A percentile compares a stretch with the other conserved stretches of the same genome.
Evolutionary conservation across 2,797 vertebrate species (phyloP).

Genomic region (Spinus pinus): DNA sequence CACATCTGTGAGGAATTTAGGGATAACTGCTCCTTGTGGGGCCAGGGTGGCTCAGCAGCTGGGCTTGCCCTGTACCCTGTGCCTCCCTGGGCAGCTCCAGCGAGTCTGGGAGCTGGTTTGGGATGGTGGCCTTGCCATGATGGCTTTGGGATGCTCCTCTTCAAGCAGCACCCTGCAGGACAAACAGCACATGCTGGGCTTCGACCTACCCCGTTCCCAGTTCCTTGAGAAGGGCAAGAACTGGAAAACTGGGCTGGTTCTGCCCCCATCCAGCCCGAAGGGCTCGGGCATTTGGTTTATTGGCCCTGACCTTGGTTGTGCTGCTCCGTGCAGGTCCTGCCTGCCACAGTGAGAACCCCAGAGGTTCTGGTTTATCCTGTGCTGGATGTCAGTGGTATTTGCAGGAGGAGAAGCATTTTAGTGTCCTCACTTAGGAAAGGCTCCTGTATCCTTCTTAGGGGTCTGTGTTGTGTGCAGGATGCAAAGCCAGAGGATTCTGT

Average conservation of each 20-base stretch:
- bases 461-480: accelerated
- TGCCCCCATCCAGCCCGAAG: not conserved
- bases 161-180: not conserved
- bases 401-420: not conserved
- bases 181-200: accelerated
- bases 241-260: not conserved
- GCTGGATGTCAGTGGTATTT: not conserved
- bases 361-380: too few relatives aligned
- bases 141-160: not conserved
- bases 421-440: accelerated
- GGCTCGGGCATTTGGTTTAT: not conserved
- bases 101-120: accelerated
- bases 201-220: not conserved
- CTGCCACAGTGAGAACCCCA: not conserved
- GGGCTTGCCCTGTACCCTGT: not conserved
- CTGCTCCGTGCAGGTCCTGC: not conserved
- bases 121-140: not conserved
- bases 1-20: accelerated
- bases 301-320: not conserved
- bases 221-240: not conserved
- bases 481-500: not conserved
- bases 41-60: not conserved
- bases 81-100: not conserved
- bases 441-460: accelerated
- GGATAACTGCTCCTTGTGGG: not conserved